Evolutionary conservation across 2,888 invertebrate genomes (phyloP), one percentile per base, ranked within the genome.

Genomic region (Aelia acuminata): DNA sequence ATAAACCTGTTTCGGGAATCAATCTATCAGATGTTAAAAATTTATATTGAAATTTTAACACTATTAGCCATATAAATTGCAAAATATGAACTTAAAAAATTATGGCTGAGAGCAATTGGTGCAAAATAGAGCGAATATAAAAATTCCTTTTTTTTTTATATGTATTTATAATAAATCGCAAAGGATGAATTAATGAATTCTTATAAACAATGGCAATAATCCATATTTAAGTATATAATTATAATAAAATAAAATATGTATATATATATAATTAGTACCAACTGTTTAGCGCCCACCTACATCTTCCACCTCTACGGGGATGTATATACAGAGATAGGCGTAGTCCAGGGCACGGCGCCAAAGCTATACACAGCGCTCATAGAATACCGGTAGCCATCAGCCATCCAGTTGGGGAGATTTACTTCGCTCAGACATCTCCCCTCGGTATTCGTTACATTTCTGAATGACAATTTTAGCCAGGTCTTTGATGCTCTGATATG

Each of bases 401-500:
- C 85, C 85, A 15, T 85, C 85, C 10, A 85, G 43, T 31, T 85
- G 85, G 22, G 85, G 85, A 3, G 85, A 85, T 18, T 53, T 85
- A n/a, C 50, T 57, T 11, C 50, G 85, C n/a, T 85, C 80, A 2
- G 39, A 43, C 39, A 43, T 47, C 43, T 80, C 85, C 26, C 85
- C 85, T 50, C 50, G 31, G 15, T 85, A 85, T 15, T 85, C 85
- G n/a, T 53, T 53, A 47, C 89, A 89, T n/a, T 84, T 87, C 31
- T 88, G 47, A 31, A 89, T 89, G 43, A 89, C 89, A n/a, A 89
- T 89, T 20, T 75, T 22, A 13, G 96, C 96, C 87, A 96, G 94
- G 84, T 94, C 93, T 92, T 96, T 96, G 90, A 96, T 96, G 89
- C 94, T 92, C 13, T 92, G 92, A 91, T 96, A 95, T 0, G 96